A percentile compares a stretch with the other conserved stretches of the same genome.
phyloP scores from a whole-genome alignment of 2,113 vertebrate species.

The Cariama cristata region DNA sequence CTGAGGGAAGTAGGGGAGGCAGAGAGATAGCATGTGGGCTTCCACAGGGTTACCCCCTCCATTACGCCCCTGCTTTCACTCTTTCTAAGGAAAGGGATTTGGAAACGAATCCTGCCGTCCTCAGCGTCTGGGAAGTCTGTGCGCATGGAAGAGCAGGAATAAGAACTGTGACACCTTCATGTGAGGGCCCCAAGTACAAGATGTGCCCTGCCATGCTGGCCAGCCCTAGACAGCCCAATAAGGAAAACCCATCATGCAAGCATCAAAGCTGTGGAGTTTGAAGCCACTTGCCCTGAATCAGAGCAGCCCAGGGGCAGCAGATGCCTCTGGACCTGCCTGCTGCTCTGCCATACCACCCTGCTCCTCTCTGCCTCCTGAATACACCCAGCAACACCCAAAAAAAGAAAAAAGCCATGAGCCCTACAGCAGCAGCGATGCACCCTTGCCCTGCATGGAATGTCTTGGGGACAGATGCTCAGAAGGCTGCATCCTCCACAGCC shows the following conservation, averaged over 20 bases:
- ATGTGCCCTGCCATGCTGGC: not conserved
- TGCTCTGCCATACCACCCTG: not conserved
- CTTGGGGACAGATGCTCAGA: not conserved
- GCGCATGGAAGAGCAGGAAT: not conserved
- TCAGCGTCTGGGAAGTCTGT: not conserved
- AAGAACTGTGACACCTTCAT: not conserved
- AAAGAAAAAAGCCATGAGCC: not conserved
- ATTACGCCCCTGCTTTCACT: not conserved
- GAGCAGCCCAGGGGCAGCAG: not conserved
- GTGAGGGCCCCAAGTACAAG: not conserved
- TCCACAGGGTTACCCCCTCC: not conserved
- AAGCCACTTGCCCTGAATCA: not conserved
- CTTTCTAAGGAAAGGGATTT: constrained; percentile 17
- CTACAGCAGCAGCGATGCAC: not conserved
- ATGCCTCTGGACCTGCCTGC: not conserved
- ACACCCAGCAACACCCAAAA: not conserved
- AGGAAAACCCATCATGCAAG: not conserved
- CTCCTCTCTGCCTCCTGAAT: not conserved
- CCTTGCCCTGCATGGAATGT: not conserved
- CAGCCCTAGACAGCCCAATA: not conserved
- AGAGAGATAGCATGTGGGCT: not conserved
- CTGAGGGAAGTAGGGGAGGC: not conserved
- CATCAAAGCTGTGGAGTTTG: not conserved
- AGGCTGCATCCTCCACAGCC: not conserved
- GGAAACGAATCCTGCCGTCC: not conserved